Evolutionary conservation across 2,797 vertebrate species (phyloP).

Genomic region (Rhinoraja longicauda): DNA sequence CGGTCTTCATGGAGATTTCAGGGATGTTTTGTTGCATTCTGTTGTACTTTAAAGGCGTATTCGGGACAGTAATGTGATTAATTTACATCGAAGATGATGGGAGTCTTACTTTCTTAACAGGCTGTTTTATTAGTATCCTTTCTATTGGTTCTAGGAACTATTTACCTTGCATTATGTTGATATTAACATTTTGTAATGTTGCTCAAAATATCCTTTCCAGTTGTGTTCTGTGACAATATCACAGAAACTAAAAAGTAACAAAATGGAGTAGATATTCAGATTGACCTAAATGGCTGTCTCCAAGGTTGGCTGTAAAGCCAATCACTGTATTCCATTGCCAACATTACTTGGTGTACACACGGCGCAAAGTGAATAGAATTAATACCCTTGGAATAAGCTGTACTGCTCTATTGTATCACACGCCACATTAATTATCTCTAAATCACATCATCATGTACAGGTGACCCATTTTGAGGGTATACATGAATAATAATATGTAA

Average conservation of each 20-base stretch:
- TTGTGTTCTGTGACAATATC: not conserved
- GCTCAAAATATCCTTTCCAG: not conserved
- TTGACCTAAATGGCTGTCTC: constrained; percentile 20
- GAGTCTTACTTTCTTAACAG: not conserved
- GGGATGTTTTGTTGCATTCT: constrained; percentile 3
- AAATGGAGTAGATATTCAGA: constrained; percentile 30
- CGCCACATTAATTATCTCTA: constrained; percentile 10
- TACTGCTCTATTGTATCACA: not conserved
- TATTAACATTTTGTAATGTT: not conserved
- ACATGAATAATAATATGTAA: not conserved
- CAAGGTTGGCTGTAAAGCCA: constrained; percentile 8
- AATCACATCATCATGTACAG: constrained; percentile 2
- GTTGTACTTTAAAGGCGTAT: not conserved
- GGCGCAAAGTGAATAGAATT: not conserved
- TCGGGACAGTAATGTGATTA: not conserved
- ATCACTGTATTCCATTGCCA: not conserved
- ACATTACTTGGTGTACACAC: not conserved
- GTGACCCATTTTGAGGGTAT: not conserved
- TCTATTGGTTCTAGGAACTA: not conserved
- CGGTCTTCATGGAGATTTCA: not conserved
- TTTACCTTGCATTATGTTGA: not conserved
- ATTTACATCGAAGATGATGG: too few species aligned
- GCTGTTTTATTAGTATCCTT: not conserved
- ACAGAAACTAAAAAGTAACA: not conserved
- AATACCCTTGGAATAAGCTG: not conserved